Evolutionary conservation across 2,888 invertebrate species (phyloP).

Genomic region (Drosophila macrospina): DNA sequence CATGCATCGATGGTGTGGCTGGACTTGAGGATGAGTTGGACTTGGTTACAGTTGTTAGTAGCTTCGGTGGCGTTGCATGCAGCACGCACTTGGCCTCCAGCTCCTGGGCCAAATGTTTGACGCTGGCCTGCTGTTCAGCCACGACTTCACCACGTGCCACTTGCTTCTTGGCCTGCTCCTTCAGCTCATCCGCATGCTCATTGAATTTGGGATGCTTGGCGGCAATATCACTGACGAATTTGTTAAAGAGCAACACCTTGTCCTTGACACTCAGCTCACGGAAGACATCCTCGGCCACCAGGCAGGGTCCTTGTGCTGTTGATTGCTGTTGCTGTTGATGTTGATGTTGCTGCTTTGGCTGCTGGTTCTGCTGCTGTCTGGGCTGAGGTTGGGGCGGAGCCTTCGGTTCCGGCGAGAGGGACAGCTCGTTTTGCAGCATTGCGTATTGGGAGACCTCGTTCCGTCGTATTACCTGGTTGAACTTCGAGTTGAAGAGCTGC

Average conservation of each 20-base stretch:
- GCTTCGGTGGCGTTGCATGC: constrained; percentile 30
- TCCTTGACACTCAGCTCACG: constrained; percentile 82
- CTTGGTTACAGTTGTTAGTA: neutral
- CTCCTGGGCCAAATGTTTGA: constrained; percentile 70
- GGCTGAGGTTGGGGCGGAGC: neutral
- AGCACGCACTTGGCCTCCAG: constrained; percentile 75
- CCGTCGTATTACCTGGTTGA: constrained; percentile 72
- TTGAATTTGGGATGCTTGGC: constrained; percentile 77
- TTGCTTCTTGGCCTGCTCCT: constrained; percentile 65
- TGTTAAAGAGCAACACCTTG: constrained; percentile 80
- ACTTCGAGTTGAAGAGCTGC: constrained; percentile 80
- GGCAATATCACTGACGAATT: constrained; percentile 80
- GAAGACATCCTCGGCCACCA: constrained; percentile 82
- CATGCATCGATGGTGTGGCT: constrained; percentile 46
- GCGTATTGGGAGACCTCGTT: constrained; percentile 53
- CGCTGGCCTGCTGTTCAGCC: constrained; percentile 74
- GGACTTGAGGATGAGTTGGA: neutral
- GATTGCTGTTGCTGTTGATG: neutral
- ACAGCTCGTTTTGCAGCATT: constrained; percentile 66
- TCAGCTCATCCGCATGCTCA: constrained; percentile 63
- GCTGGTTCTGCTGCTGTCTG: neutral
- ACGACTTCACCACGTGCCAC: constrained; percentile 70
- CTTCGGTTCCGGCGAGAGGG: constrained; percentile 61
- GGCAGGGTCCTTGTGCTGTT: constrained; percentile 54
- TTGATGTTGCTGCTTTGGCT: neutral